These are phyloP conservation scores for Sebastes kiyomatsui DNA, from an alignment of 2,797 vertebrate species.

Conservation along the genomic window DNA sequence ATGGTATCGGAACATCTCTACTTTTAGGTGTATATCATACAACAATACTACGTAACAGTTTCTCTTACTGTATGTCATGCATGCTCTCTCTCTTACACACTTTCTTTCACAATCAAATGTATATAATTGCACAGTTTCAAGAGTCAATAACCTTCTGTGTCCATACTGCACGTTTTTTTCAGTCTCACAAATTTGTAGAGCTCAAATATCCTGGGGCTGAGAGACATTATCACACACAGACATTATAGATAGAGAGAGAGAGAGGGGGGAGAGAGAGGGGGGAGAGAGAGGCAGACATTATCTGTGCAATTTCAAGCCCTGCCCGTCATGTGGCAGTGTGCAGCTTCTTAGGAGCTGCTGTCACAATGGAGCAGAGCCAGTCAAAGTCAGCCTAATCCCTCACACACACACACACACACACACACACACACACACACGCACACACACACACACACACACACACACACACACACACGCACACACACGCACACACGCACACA, in stretches of 20 bases:
- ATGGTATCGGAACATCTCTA: too few species aligned
- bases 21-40: neutral
- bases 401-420: slow-evolving; percentile 18
- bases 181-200: slow-evolving; percentile 59
- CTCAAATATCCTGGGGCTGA: slow-evolving; percentile 37
- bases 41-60: neutral
- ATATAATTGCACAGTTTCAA: slow-evolving; percentile 32
- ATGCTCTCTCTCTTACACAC: neutral
- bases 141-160: slow-evolving; percentile 51
- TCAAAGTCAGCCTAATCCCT: slow-evolving; percentile 75
- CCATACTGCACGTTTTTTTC: slow-evolving; percentile 41
- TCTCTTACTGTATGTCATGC: neutral
- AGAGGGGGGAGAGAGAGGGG: neutral
- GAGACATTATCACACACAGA: slow-evolving; percentile 48
- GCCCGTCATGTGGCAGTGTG: slow-evolving; percentile 83
- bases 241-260: slow-evolving; percentile 3
- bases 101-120: slow-evolving; percentile 5
- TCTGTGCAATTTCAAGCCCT: slow-evolving; percentile 74
- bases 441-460: neutral
- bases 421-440: slow-evolving; percentile 23
- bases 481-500: neutral
- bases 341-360: slow-evolving; percentile 69
- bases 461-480: accelerated
- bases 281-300: slow-evolving; percentile 28
- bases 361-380: slow-evolving; percentile 71